Conservation (phyloP, 1,140 invertebrate species). For the Drosophila bocki region DNA sequence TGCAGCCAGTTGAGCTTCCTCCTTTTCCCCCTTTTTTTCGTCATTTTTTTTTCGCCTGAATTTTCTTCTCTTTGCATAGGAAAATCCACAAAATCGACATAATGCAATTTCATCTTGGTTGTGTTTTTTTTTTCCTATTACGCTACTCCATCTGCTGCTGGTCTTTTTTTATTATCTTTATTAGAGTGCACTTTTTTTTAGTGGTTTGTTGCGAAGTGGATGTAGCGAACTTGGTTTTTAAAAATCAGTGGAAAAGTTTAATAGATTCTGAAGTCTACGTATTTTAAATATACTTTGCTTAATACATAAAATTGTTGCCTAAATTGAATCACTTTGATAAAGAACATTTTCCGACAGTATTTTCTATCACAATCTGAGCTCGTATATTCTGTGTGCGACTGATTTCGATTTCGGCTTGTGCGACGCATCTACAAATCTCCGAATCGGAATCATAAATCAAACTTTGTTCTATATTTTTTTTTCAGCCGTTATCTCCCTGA, state of each 20-base stretch:
- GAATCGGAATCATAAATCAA: slow-evolving; percentile 69
- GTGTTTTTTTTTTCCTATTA: slow-evolving; percentile 36
- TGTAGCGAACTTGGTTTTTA: slow-evolving; percentile 11
- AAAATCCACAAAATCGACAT: slow-evolving; percentile 80
- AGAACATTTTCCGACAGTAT: not conserved
- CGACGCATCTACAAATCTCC: slow-evolving; percentile 38
- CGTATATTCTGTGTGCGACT: slow-evolving; percentile 3
- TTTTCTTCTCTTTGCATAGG: slow-evolving; percentile 43
- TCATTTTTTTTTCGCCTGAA: slow-evolving; percentile 20
- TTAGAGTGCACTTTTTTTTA: slow-evolving; percentile 23
- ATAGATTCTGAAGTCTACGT: not conserved
- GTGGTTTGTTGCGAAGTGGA: too few relatives aligned
- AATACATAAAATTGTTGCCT: not conserved
- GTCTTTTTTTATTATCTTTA: slow-evolving; percentile 44
- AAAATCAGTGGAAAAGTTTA: slow-evolving; percentile 19
- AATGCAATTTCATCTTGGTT: slow-evolving; percentile 74
- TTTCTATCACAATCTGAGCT: slow-evolving; percentile 2
- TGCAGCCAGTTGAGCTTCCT: slow-evolving; percentile 54
- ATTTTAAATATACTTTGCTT: not conserved
- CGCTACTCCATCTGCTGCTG: slow-evolving; percentile 21
- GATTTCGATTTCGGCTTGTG: slow-evolving; percentile 29
- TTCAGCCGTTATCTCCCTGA: slow-evolving; percentile 5
- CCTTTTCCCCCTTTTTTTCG: slow-evolving; percentile 27
- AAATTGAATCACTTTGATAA: not conserved
- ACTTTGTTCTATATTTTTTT: slow-evolving; percentile 49